Conservation (phyloP, 2,113 vertebrate genomes). For the Propithecus coquereli region DNA sequence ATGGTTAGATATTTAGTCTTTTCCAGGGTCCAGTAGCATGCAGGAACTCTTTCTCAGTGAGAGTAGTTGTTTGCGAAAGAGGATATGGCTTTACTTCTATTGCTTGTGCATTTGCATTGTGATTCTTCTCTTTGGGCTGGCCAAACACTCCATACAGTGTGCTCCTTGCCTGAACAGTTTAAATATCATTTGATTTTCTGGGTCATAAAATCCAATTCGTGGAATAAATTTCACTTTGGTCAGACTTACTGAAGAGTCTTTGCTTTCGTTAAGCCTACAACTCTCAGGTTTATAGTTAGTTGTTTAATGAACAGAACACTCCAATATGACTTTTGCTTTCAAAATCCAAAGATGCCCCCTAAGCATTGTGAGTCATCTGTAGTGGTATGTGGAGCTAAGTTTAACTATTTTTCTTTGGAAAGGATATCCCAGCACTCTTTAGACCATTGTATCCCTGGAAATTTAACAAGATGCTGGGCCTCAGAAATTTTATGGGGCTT, state of each 20-base stretch:
- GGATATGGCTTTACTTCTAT: neutral
- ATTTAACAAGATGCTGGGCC: neutral
- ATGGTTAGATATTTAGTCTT: neutral
- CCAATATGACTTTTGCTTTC: neutral
- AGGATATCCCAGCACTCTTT: neutral
- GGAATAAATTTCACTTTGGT: neutral
- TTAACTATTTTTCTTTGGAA: neutral
- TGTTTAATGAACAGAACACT: neutral
- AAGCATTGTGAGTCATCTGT: neutral
- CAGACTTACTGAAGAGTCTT: neutral
- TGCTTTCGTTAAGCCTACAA: neutral
- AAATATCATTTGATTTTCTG: neutral
- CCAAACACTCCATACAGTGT: neutral
- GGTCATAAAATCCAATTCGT: slow-evolving; percentile 21
- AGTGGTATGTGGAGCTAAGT: neutral
- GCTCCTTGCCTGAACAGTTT: neutral
- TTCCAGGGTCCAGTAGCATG: neutral
- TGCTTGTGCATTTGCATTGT: neutral
- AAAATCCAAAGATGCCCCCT: neutral
- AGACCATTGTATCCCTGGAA: neutral
- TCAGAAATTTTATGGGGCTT: neutral
- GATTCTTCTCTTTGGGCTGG: neutral
- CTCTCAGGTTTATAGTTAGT: neutral
- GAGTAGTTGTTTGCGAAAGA: neutral
- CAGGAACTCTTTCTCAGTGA: neutral